Percentiles rank a stretch among this genome's conserved stretches.
phyloP scores from a whole-genome alignment of 2,797 vertebrate genomes.

The Aldrovandia affinis region DNA sequence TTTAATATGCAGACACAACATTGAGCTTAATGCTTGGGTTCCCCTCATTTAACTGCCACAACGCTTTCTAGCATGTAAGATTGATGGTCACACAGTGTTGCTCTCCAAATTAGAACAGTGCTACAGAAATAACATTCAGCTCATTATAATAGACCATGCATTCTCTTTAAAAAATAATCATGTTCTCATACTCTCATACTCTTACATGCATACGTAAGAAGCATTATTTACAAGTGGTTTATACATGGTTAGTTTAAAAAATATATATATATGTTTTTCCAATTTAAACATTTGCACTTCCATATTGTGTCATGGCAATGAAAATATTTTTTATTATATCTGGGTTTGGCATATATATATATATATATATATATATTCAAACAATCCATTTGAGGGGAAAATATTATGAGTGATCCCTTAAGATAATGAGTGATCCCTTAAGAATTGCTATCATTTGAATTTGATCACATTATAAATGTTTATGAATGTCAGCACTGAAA shows the following conservation, averaged over 20 bases:
- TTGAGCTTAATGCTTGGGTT: slow-evolving; percentile 6
- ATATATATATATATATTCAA: no score
- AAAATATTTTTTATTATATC: no score
- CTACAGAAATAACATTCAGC: slow-evolving; percentile 1
- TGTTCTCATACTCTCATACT: not conserved
- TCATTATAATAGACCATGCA: slow-evolving; percentile 6
- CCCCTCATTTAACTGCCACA: slow-evolving; percentile 12
- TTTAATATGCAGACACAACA: slow-evolving; percentile 23
- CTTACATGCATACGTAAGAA: not conserved
- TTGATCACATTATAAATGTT: no score
- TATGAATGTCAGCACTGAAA: no score
- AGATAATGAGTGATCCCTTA: no score
- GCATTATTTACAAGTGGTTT: not conserved
- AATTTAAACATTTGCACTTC: not conserved
- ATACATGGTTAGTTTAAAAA: not conserved
- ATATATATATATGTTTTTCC: not conserved
- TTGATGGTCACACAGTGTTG: slow-evolving; percentile 14
- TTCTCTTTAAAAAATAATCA: not conserved
- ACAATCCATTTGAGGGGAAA: no score
- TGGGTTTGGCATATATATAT: no score
- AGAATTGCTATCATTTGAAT: no score
- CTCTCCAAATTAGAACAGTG: slow-evolving; percentile 25
- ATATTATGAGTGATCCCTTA: no score
- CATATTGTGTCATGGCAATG: not conserved
- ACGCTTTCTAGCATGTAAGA: slow-evolving; percentile 16